Percentiles rank a stretch among this genome's conserved stretches.
These are phyloP conservation scores for Diphyllodes magnificus DNA, from an alignment of 2,113 vertebrate genomes.

Conservation along the genomic window DNA sequence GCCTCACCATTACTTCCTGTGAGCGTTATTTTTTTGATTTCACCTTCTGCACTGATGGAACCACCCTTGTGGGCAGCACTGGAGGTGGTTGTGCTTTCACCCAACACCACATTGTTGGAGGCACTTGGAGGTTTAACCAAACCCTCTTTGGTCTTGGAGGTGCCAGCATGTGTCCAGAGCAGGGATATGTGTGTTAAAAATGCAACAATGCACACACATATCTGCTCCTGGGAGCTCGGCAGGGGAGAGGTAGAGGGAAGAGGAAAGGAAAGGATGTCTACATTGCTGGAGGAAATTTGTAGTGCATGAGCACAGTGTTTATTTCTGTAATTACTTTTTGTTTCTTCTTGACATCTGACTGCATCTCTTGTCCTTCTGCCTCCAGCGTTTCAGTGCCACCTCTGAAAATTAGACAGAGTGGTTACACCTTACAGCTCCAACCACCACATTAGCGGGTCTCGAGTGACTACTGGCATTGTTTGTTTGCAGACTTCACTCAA, in stretches of 20 bases:
- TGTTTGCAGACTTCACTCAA: background rate
- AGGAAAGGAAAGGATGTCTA: background rate
- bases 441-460: background rate
- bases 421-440: background rate
- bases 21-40: background rate
- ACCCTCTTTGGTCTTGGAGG: background rate
- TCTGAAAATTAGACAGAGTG: background rate
- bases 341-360: background rate
- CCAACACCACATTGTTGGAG: rapidly evolving
- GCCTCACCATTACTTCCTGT: background rate
- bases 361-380: background rate
- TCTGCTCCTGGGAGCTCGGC: rapidly evolving
- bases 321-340: background rate
- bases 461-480: background rate
- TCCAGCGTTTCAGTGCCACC: background rate
- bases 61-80: background rate
- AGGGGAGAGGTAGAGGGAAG: background rate
- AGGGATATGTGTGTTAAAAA: background rate
- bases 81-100: rapidly evolving
- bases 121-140: background rate
- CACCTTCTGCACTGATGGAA: background rate
- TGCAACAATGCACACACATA: background rate
- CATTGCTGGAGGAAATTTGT: background rate
- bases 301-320: background rate
- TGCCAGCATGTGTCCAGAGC: background rate